Evolutionary conservation across 2,888 invertebrate species (phyloP).

Genomic region (Drosophila hamatofila): DNA sequence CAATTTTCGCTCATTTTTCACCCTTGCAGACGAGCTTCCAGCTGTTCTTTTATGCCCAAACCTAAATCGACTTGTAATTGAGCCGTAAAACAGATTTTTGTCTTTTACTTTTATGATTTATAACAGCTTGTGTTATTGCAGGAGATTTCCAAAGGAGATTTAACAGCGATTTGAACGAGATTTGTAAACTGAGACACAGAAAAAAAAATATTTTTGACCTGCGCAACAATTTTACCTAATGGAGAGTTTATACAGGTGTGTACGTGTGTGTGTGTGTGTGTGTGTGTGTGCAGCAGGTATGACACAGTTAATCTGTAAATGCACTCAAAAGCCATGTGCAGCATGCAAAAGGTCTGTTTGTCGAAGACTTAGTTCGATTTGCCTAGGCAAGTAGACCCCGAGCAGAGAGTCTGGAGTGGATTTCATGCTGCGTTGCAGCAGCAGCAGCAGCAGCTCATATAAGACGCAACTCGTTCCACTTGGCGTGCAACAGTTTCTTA

Average conservation of each 20-base stretch:
- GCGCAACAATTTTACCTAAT: constrained; percentile 25
- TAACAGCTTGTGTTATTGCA: not conserved
- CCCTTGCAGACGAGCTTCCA: not conserved
- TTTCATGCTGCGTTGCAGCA: not conserved
- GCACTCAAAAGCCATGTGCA: constrained; percentile 25
- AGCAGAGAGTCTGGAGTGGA: constrained; percentile 1
- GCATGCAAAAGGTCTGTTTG: constrained; percentile 52
- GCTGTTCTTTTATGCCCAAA: constrained; percentile 3
- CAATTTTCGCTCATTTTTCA: not conserved
- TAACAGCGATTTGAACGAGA: not conserved
- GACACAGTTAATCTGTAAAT: constrained; percentile 28
- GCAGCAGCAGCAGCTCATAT: constrained; percentile 43
- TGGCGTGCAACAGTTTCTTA: constrained; percentile 69
- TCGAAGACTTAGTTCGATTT: constrained; percentile 19
- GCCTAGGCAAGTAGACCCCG: constrained; percentile 1
- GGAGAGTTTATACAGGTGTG: constrained; percentile 21
- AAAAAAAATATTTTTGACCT: constrained; percentile 31
- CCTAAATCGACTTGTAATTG: constrained; percentile 6
- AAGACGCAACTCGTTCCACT: constrained; percentile 49
- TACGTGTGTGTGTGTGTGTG: constrained; percentile 2
- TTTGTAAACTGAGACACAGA: constrained; percentile 3
- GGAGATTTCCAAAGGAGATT: not conserved
- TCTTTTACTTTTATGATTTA: constrained; percentile 9
- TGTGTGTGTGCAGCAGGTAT: constrained; percentile 31
- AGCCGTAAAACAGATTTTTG: not conserved